Percentiles rank a stretch among this genome's conserved stretches.
These are phyloP conservation scores for Chrysolina americana DNA, from an alignment of 2,888 invertebrate genomes.

Conservation along the genomic window DNA sequence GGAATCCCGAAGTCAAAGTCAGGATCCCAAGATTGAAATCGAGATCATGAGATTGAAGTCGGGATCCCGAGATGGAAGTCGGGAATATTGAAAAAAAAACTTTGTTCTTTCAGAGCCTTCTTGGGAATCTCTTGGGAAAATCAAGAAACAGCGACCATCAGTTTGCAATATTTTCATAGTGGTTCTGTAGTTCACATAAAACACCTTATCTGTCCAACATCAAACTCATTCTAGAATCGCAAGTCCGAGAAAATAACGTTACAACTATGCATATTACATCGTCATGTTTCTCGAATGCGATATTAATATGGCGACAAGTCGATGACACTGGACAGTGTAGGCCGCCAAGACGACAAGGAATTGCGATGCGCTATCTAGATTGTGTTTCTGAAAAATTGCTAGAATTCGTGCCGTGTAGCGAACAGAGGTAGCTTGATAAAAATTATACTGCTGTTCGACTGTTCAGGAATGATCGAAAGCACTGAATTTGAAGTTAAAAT, in stretches of 20 bases:
- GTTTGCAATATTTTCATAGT: background rate
- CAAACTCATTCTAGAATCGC: conserved; percentile 17
- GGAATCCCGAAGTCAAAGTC: too few relatives aligned
- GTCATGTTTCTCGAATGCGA: conserved; percentile 48
- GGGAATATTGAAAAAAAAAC: too few relatives aligned
- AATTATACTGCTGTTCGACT: background rate
- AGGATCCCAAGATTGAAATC: too few relatives aligned
- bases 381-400: conserved; percentile 68
- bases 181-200: background rate
- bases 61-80: too few relatives aligned
- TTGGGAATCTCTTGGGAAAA: too few relatives aligned
- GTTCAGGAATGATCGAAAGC: background rate
- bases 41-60: too few relatives aligned
- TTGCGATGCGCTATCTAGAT: conserved; percentile 68
- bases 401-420: conserved; percentile 60
- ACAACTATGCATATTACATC: conserved; percentile 41
- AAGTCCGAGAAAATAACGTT: conserved; percentile 14
- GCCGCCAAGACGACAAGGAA: conserved; percentile 66
- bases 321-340: conserved; percentile 68
- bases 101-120: too few relatives aligned
- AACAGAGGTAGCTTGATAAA: conserved; percentile 23
- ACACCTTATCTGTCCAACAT: background rate
- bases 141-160: background rate
- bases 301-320: conserved; percentile 69
- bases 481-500: too few relatives aligned